Conservation (phyloP, 2,888 invertebrate species). For the Euclidia mi region DNA sequence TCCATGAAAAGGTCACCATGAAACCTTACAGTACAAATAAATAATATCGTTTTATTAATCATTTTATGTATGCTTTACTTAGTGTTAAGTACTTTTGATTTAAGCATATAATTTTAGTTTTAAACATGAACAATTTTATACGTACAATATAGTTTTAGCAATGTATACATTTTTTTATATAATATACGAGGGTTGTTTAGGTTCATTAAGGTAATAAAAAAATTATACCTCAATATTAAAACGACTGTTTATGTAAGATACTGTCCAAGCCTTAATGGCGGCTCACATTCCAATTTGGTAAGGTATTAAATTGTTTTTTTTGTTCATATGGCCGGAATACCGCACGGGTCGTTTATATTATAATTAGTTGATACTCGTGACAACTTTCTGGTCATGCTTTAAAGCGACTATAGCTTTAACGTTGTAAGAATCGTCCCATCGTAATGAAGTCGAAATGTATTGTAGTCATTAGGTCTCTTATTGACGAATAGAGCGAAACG, state of each 20-base stretch:
- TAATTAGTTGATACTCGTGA: slow-evolving; percentile 48
- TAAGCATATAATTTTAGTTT: slow-evolving; percentile 64
- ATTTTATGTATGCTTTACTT: slow-evolving; percentile 87
- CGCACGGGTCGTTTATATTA: slow-evolving; percentile 41
- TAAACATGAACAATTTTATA: slow-evolving; percentile 71
- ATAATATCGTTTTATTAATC: slow-evolving; percentile 82
- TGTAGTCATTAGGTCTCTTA: slow-evolving; percentile 83
- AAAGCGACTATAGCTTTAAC: slow-evolving; percentile 79
- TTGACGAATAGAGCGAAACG: slow-evolving; percentile 30
- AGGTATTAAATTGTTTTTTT: slow-evolving; percentile 57
- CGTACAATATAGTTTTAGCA: slow-evolving; percentile 73
- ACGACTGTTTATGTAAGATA: slow-evolving; percentile 76
- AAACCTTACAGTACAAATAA: slow-evolving; percentile 88
- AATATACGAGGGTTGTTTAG: slow-evolving; percentile 73
- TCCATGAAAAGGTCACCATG: slow-evolving; percentile 33
- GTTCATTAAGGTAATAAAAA: slow-evolving; percentile 71
- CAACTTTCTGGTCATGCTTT: slow-evolving; percentile 54
- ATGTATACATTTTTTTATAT: slow-evolving; percentile 69
- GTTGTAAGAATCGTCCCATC: slow-evolving; percentile 81
- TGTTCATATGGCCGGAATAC: slow-evolving; percentile 50
- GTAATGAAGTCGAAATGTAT: slow-evolving; percentile 75
- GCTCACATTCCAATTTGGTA: slow-evolving; percentile 56
- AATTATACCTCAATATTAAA: slow-evolving; percentile 79
- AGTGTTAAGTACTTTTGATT: slow-evolving; percentile 66
- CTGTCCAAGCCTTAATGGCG: slow-evolving; percentile 51